A percentile compares a stretch with the other conserved stretches of the same genome.
Evolutionary conservation across 2,888 invertebrate genomes (phyloP).

Genomic region (Autographa pulchrina): DNA sequence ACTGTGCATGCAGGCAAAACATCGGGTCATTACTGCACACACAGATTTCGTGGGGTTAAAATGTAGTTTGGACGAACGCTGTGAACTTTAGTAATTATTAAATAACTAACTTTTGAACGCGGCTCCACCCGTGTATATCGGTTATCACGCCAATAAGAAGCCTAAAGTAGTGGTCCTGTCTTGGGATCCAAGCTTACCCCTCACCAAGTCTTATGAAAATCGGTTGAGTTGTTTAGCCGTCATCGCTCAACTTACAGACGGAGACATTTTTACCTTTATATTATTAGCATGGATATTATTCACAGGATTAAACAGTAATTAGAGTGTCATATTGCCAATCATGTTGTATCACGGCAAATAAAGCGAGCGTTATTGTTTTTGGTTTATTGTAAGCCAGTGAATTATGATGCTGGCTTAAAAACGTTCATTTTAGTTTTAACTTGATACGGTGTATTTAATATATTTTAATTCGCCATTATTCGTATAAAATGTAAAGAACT

Average conservation of each 20-base stretch:
- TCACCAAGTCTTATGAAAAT: too few species aligned
- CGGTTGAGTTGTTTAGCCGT: too few species aligned
- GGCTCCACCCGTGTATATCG: neutral
- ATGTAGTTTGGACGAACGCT: slow-evolving; percentile 31
- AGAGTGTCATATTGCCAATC: slow-evolving; percentile 29
- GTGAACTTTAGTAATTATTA: slow-evolving; percentile 32
- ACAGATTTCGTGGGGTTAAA: slow-evolving; percentile 54
- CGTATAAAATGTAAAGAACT: too few species aligned
- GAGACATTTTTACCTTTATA: too few species aligned
- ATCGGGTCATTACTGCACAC: slow-evolving; percentile 49
- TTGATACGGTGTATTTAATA: neutral
- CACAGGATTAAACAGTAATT: slow-evolving; percentile 26
- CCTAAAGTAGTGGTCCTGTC: too few species aligned
- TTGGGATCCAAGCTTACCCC: too few species aligned
- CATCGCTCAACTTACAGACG: too few species aligned
- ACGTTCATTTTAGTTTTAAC: neutral
- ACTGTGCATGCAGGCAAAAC: slow-evolving; percentile 47
- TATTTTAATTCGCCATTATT: neutral
- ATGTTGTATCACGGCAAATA: neutral
- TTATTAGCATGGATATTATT: slow-evolving; percentile 16
- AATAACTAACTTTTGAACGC: slow-evolving; percentile 8
- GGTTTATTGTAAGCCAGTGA: neutral
- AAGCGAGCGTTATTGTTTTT: neutral
- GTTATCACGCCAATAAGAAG: too few species aligned
- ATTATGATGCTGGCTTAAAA: neutral